A percentile compares a stretch with the other conserved stretches of the same genome.
phyloP scores from a whole-genome alignment of 1,140 invertebrate species.

The Bombus pyrosoma region DNA sequence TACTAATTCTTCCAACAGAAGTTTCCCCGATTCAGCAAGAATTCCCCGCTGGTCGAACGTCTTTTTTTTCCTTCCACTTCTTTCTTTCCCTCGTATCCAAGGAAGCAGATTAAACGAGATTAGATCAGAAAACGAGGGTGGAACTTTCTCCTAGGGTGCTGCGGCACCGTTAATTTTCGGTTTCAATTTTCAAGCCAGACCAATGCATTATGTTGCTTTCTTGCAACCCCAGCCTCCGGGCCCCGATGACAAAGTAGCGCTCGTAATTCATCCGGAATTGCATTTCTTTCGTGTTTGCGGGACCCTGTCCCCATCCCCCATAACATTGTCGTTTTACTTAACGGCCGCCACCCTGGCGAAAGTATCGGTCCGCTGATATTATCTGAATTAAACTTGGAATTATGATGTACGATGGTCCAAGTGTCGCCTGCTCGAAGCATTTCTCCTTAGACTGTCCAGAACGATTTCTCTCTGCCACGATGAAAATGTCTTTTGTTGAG shows the following conservation, averaged over 20 bases:
- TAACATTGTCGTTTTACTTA: constrained; percentile 20
- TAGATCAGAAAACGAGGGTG: constrained; percentile 9
- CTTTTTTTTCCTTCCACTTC: background rate
- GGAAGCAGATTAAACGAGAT: constrained; percentile 25
- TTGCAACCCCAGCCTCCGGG: background rate
- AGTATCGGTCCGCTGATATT: constrained; percentile 4
- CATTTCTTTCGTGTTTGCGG: constrained; percentile 59
- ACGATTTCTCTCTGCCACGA: background rate
- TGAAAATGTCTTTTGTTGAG: background rate
- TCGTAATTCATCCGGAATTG: constrained; percentile 67
- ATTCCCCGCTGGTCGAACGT: constrained; percentile 10
- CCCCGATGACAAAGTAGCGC: constrained; percentile 62
- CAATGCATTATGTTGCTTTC: constrained; percentile 56
- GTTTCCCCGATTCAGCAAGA: constrained; percentile 17
- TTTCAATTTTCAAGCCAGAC: constrained; percentile 58
- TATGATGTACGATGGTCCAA: background rate
- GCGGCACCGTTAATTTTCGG: constrained; percentile 48
- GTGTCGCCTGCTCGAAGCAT: background rate
- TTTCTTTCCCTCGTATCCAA: too few relatives aligned
- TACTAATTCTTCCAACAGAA: background rate
- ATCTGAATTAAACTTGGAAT: background rate
- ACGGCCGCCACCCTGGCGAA: background rate
- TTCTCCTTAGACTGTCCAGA: background rate
- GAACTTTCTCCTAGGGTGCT: background rate
- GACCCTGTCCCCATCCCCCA: background rate